phyloP scores from a whole-genome alignment of 2,113 vertebrate species.

The Rhipidura dahli region DNA sequence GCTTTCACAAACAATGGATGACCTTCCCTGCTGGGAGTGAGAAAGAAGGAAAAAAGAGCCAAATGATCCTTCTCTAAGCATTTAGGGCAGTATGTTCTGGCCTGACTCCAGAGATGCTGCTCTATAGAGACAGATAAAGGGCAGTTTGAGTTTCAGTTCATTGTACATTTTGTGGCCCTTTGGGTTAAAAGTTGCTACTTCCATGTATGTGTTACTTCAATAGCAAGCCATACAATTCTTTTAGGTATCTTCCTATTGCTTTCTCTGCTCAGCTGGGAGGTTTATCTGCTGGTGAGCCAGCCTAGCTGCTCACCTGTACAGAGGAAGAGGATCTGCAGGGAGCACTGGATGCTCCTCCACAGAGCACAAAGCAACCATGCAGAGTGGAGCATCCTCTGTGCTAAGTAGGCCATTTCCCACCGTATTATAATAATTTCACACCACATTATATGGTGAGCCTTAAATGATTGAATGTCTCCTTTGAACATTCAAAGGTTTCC shows the following conservation, averaged over 20 bases:
- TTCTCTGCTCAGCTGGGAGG: not conserved
- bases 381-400: not conserved
- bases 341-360: not conserved
- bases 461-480: constrained; percentile 29
- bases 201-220: not conserved
- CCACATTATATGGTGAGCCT: constrained; percentile 6
- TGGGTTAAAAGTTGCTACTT: not conserved
- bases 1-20: not conserved
- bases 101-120: not conserved
- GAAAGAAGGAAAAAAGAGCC: not conserved
- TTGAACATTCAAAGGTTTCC: constrained; percentile 40
- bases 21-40: not conserved
- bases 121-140: not conserved
- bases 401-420: not conserved
- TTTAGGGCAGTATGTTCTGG: not conserved
- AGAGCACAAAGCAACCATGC: not conserved
- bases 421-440: not conserved
- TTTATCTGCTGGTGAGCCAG: not conserved
- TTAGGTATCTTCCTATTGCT: not conserved
- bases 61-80: not conserved
- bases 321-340: not conserved
- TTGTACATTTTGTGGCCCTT: not conserved
- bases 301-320: not conserved
- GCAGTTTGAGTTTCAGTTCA: not conserved
- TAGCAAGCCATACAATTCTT: not conserved